A percentile compares a stretch with the other conserved stretches of the same genome.
Conservation (phyloP, 2,113 vertebrate genomes). For the Elaphurus davidianus region DNA sequence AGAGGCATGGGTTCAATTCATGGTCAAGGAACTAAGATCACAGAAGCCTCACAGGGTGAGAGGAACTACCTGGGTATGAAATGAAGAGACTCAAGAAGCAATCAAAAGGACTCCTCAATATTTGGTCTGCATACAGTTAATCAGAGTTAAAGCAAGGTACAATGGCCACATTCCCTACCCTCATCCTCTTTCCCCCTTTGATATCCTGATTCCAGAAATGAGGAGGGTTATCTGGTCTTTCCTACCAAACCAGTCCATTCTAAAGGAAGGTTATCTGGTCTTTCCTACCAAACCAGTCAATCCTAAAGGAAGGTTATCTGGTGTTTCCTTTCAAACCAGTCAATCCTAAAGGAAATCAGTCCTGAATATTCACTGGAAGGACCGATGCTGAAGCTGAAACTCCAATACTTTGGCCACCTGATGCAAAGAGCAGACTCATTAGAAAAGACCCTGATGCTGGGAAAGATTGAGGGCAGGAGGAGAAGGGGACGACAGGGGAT, state of each 20-base stretch:
- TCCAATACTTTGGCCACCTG: background rate
- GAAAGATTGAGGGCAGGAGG: background rate
- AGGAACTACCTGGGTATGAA: background rate
- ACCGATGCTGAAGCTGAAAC: background rate
- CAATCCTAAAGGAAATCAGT: background rate
- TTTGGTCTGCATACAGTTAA: background rate
- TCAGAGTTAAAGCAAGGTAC: background rate
- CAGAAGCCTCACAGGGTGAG: background rate
- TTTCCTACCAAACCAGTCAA: background rate
- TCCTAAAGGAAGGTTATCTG: background rate
- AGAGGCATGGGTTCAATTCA: background rate
- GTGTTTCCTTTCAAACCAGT: background rate
- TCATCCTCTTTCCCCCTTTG: background rate
- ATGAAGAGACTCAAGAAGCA: slow-evolving; percentile 5
- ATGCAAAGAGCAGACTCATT: background rate
- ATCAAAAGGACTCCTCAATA: background rate
- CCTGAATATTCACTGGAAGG: background rate
- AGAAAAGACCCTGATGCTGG: background rate
- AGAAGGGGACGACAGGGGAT: background rate
- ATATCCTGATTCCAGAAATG: background rate
- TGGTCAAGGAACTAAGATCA: background rate
- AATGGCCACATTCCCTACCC: background rate
- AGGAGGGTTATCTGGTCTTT: background rate
- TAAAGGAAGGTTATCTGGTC: too few relatives aligned
- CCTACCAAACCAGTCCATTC: too few relatives aligned